Evolutionary conservation across 2,113 vertebrate genomes (phyloP), one percentile per base, ranked within the genome.

Genomic region (Erinaceus europaeus): DNA sequence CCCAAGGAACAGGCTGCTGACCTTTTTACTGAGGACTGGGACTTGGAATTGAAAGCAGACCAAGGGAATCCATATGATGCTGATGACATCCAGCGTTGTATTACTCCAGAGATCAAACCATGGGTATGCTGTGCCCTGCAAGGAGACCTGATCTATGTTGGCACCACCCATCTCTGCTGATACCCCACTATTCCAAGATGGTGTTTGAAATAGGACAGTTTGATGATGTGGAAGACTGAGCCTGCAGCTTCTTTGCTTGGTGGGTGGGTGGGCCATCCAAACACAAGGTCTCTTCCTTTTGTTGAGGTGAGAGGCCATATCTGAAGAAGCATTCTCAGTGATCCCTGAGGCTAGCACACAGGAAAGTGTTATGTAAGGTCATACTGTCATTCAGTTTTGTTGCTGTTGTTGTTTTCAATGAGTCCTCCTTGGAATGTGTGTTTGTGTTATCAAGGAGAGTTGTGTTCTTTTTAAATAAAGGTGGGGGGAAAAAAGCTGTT

Each of bases 141-240:
- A 78, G 96, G 96, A 92, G 95, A 97, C 61, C 96, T 94, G n/a
- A 93, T 96, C 82, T 98, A 97, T 91, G 90, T 15, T 97, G 92
- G 91, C 94, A 96, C 84, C 97, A 97, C 27, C 90, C 94, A 3
- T 94, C 96, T 91, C 92, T 90, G 15, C 32, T 97, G 91, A 81
- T 91, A 85, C 93, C 95, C 87, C 84, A 90, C 0, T 93, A 94
- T 44, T 95, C 77, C 55, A 84, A 96, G 89, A 96, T 95, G 90
- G 53, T 89, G 80, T 93, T 95, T 89, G 97, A 96, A 92, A 59
- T 75, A 5, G 97, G 97, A 69, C 97, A 97, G 87, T 98, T 97
- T 91, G 97, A 98, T 91, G 97, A 98, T 94, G 97, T 97, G 3
- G 97, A 97, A 91, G 97, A 97, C 61, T 97, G 93, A 97, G 57